Evolutionary conservation across 2,113 vertebrate genomes (phyloP), one percentile per base, ranked within the genome.

Genomic region (Hyperoodon ampullatus): DNA sequence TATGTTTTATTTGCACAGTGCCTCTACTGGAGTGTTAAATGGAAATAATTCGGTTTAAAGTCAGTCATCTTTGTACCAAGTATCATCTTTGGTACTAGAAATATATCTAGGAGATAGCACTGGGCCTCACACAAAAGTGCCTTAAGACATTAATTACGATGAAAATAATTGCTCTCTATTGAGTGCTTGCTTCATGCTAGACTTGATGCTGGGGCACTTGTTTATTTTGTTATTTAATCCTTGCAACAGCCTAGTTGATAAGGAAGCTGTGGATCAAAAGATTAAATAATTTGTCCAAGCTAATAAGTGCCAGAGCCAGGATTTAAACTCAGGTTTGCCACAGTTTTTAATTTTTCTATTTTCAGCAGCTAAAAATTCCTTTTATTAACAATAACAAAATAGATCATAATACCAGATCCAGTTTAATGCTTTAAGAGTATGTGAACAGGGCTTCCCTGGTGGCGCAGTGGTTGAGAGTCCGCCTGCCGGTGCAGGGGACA

Each of bases 301-400:
- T 55, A 71, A 26, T 75, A 58, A 80, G 39, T 44, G 21, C 66
- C 33, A 68, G 66, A 87, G 58, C 28, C 60, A 63, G 39, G 60
- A 63, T 26, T 95, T 33, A 55, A 70, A 44, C 87, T 58, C 12
- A 35, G 7, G 28, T 83, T 78, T 78, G 42, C 39, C 39, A 92
- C 24, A 44, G 15, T 71, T 83, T 88, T 68, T n/a, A 30, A 11
- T 80, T 78, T 90, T 72, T 65, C 28, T 71, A 21, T 65, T 68
- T 81, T 90, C 63, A 82, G 66, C 24, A 70, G 19, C 86, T 93
- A 85, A n/a, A 90, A 90, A 87, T 81, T 30, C n/a, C 72, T 82
- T 82, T 90, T 81, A 70, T 70, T 87, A 90, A 86, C 26, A 60
- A 65, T 28, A 94, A 84, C 71, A 72, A 78, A 47, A 47, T 84